A percentile compares a stretch with the other conserved stretches of the same genome.
phyloP scores from a whole-genome alignment of 2,113 vertebrate genomes.

The Cebidichthys violaceus region DNA sequence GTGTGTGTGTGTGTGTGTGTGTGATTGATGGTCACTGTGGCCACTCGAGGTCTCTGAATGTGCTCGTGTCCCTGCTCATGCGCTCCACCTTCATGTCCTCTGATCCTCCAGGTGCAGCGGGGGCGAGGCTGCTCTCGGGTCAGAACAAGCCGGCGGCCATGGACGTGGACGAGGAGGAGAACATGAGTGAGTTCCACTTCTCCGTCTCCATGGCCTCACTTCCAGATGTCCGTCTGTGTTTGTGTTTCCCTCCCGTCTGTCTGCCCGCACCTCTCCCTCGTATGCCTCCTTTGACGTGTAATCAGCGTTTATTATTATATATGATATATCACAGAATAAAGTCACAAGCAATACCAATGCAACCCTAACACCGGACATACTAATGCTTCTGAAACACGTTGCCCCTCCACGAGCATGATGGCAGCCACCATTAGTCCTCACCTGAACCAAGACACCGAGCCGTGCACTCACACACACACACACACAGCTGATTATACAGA shows the following conservation, averaged over 20 bases:
- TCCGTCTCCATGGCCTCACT: constrained; percentile 18
- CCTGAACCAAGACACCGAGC: constrained; percentile 10
- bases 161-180: constrained; percentile 96
- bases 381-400: not conserved
- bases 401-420: not conserved
- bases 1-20: constrained; percentile 35
- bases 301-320: too few relatives aligned
- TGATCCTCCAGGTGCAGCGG: constrained; percentile 86
- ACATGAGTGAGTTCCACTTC: constrained; percentile 91
- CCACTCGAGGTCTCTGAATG: constrained; percentile 46
- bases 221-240: constrained; percentile 36
- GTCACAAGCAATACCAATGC: not conserved
- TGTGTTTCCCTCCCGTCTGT: constrained; percentile 34
- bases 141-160: constrained; percentile 86
- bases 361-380: not conserved
- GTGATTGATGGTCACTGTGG: constrained; percentile 31
- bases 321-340: not conserved
- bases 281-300: constrained; percentile 55
- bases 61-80: constrained; percentile 44
- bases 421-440: constrained; percentile 11
- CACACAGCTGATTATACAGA: not conserved
- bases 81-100: constrained; percentile 56
- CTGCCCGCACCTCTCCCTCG: constrained; percentile 37
- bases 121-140: constrained; percentile 81
- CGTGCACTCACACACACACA: not conserved